Evolutionary conservation across 2,113 vertebrate genomes (phyloP).

Genomic region (Aldabrachelys gigantea): DNA sequence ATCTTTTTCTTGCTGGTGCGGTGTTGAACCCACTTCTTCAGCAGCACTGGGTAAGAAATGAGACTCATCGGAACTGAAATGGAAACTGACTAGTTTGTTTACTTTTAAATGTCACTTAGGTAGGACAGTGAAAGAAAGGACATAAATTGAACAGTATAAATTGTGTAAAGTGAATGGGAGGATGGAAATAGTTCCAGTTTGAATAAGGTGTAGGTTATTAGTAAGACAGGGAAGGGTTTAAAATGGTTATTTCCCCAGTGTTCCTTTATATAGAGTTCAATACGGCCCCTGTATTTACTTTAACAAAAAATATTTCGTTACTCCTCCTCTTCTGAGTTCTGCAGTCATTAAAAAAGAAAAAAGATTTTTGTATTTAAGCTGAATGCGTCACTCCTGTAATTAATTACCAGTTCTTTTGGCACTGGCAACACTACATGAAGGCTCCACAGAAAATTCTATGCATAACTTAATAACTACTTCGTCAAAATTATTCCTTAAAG

Average conservation of each 20-base stretch:
- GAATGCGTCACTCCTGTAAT: neutral
- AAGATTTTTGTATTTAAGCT: neutral
- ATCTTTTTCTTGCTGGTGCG: neutral
- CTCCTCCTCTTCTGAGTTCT: constrained; percentile 18
- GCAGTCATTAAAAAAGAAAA: constrained; percentile 22
- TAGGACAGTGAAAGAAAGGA: neutral
- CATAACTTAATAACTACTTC: constrained; percentile 10
- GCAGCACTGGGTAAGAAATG: neutral
- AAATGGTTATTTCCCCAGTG: neutral
- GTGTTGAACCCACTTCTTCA: neutral
- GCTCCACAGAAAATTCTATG: neutral
- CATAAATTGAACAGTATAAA: neutral
- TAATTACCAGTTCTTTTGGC: constrained; percentile 11
- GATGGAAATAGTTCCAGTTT: neutral
- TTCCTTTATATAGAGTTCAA: neutral
- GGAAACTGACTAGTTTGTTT: neutral
- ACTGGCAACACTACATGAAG: neutral
- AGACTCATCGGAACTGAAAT: neutral
- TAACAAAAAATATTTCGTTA: constrained; percentile 9
- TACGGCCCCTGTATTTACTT: neutral
- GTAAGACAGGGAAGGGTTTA: neutral
- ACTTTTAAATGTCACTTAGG: neutral
- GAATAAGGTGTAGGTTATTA: neutral
- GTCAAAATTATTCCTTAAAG: constrained; percentile 4
- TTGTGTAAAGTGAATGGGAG: neutral